These are phyloP conservation scores for Podargus strigoides DNA, from an alignment of 2,797 vertebrate species.

Conservation along the genomic window DNA sequence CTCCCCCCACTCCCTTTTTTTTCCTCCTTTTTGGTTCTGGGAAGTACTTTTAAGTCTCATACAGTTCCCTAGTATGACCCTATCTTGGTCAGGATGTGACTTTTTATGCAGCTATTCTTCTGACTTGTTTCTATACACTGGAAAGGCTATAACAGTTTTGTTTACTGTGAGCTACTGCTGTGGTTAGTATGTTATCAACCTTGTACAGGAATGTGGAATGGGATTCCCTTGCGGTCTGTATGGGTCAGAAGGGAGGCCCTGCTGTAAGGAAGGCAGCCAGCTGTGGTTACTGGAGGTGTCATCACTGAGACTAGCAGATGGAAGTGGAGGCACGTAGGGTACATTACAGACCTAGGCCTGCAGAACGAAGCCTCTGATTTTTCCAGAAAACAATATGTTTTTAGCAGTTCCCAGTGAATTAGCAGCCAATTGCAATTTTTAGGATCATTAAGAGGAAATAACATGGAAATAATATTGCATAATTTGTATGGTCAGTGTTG, in stretches of 20 bases:
- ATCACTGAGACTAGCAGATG: not conserved
- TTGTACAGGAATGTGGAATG: rapidly evolving
- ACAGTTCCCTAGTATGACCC: not conserved
- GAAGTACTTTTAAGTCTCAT: not conserved
- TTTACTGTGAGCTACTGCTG: not conserved
- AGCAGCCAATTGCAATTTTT: not conserved
- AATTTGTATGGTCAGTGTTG: not conserved
- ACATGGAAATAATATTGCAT: not conserved
- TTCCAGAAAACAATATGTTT: not conserved
- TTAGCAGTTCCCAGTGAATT: not conserved
- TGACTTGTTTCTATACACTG: not conserved
- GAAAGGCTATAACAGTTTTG: not conserved
- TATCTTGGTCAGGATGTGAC: not conserved
- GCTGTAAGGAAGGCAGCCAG: not conserved
- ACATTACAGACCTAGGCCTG: not conserved
- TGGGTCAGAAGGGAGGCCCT: not conserved
- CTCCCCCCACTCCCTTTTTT: not conserved
- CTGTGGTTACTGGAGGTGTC: not conserved
- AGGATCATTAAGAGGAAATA: not conserved
- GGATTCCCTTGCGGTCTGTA: not conserved
- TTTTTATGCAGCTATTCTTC: not conserved
- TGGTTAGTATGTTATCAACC: rapidly evolving
- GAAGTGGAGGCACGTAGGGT: not conserved
- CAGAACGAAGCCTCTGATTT: not conserved
- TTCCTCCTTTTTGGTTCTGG: not conserved